Percentiles rank a stretch among this genome's conserved stretches.
These are phyloP conservation scores for Argyrosomus regius DNA, from an alignment of 2,797 vertebrate genomes.

Conservation along the genomic window DNA sequence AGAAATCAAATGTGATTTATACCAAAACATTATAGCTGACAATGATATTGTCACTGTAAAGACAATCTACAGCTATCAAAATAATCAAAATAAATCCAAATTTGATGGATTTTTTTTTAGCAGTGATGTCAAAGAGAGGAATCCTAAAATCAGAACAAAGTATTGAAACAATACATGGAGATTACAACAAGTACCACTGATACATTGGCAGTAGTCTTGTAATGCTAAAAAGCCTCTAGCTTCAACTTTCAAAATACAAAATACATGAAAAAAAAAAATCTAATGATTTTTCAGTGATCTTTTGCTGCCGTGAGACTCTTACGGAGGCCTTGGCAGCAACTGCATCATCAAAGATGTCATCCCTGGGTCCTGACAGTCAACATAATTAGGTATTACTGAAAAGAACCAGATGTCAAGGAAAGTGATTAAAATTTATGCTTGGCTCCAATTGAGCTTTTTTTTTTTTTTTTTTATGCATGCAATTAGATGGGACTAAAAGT, in stretches of 20 bases:
- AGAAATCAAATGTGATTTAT: not conserved
- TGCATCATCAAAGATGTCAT: conserved; percentile 4
- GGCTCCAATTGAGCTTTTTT: not conserved
- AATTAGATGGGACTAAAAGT: not conserved
- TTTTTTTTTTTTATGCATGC: not conserved
- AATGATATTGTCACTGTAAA: not conserved
- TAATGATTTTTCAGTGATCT: not conserved
- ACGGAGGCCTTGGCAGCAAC: not conserved
- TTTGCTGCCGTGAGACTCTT: not conserved
- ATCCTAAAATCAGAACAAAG: not conserved
- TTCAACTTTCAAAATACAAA: not conserved
- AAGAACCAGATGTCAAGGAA: conserved; percentile 31
- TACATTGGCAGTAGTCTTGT: not conserved
- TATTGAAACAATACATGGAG: not conserved
- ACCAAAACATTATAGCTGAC: not conserved
- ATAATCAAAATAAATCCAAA: not conserved
- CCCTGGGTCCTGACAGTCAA: conserved; percentile 4
- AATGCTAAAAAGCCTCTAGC: not conserved
- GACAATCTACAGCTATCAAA: no score
- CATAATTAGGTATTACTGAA: conserved; percentile 11
- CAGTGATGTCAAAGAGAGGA: not conserved
- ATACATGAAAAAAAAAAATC: not conserved
- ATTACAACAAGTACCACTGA: not conserved
- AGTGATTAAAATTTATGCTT: conserved; percentile 12
- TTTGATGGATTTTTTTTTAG: not conserved